Percentiles rank a stretch among this genome's conserved stretches.
phyloP scores from a whole-genome alignment of 1,140 invertebrate genomes.

The Caerostris extrusa region DNA sequence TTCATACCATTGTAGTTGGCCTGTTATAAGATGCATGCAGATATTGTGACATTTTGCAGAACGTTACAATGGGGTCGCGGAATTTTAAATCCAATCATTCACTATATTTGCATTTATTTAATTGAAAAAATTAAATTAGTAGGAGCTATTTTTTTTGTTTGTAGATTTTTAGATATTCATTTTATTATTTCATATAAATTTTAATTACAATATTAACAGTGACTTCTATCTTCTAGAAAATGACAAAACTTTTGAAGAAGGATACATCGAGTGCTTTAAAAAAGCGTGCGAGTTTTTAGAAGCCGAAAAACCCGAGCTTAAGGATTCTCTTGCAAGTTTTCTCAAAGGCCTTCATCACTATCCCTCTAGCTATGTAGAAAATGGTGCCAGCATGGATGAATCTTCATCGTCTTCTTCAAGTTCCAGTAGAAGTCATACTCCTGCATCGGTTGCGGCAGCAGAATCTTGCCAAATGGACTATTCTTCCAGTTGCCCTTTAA shows the following conservation, averaged over 20 bases:
- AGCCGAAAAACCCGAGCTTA: not conserved
- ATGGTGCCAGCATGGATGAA: constrained; percentile 26
- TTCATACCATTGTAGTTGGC: too few species aligned
- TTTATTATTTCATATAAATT: too few species aligned
- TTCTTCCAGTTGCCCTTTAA: not conserved
- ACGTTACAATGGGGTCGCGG: too few species aligned
- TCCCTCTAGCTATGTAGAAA: not conserved
- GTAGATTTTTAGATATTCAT: too few species aligned
- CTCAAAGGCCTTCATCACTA: not conserved
- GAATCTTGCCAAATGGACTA: constrained; percentile 42
- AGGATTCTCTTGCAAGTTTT: not conserved
- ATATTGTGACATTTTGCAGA: too few species aligned
- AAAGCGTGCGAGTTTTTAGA: constrained; percentile 38
- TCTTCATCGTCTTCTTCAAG: constrained; percentile 46
- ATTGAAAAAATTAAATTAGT: too few species aligned
- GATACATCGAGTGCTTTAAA: constrained; percentile 16
- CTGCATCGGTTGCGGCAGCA: not conserved
- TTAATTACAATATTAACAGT: not conserved
- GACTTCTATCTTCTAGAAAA: not conserved
- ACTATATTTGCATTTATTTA: too few species aligned
- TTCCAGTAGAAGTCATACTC: constrained; percentile 56
- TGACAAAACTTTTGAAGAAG: not conserved
- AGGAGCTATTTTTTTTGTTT: too few species aligned
- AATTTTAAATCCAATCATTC: too few species aligned
- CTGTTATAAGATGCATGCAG: too few species aligned